phyloP scores from a whole-genome alignment of 2,797 vertebrate species.

The Neomorphus geoffroyi region DNA sequence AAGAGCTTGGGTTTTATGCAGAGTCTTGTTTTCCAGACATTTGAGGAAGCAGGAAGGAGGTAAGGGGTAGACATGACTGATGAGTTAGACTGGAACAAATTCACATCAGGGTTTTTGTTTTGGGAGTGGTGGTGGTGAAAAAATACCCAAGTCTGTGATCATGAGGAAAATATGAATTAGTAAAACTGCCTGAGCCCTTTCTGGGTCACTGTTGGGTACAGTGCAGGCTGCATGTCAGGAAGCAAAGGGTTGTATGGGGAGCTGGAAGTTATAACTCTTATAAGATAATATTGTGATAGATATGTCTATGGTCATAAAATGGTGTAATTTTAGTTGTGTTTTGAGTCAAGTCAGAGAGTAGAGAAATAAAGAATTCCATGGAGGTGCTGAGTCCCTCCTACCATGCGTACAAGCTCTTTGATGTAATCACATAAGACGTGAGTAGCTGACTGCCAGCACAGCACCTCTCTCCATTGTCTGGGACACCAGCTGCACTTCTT shows the following conservation, averaged over 20 bases:
- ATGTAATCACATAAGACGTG: rapidly evolving
- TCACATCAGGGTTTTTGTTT: not conserved
- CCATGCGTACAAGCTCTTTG: not conserved
- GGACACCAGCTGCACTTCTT: rapidly evolving
- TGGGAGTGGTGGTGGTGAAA: not conserved
- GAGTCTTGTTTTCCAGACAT: not conserved
- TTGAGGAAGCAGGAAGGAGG: not conserved
- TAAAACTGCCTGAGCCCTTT: not conserved
- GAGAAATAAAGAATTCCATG: not conserved
- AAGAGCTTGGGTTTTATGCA: not conserved
- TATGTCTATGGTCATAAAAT: not conserved
- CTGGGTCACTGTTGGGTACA: not conserved
- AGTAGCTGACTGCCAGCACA: rapidly evolving
- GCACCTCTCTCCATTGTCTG: not conserved
- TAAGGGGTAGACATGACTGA: not conserved
- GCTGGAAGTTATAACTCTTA: not conserved
- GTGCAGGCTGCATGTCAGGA: not conserved
- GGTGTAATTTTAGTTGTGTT: not conserved
- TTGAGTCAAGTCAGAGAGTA: not conserved
- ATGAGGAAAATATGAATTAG: not conserved
- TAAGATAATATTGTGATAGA: not conserved
- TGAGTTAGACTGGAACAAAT: not conserved
- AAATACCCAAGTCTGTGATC: not conserved
- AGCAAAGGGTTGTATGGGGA: not conserved
- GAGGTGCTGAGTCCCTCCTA: not conserved